Conservation (phyloP, 2,797 vertebrate species). For the Peromyscus eremicus region DNA sequence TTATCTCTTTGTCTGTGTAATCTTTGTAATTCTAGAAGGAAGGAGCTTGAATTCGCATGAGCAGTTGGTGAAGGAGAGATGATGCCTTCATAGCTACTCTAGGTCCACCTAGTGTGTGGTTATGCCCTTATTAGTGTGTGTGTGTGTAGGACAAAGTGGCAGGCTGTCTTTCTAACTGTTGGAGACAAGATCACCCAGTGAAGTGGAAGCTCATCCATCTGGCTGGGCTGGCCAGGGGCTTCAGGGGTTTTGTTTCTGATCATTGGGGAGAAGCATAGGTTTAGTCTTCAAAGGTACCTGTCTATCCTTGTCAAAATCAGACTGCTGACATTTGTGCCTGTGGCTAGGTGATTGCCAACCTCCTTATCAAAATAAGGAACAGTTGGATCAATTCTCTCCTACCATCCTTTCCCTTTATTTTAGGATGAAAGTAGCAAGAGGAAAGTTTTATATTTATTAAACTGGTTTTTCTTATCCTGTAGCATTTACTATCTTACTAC, state of each 20-base stretch:
- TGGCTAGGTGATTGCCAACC: too few relatives aligned
- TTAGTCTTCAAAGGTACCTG: accelerated
- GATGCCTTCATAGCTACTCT: neutral
- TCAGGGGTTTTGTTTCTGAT: neutral
- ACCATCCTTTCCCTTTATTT: neutral
- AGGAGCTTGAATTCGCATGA: neutral
- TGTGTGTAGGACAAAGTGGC: neutral
- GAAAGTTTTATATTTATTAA: neutral
- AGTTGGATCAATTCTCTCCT: neutral
- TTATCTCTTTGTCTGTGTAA: neutral
- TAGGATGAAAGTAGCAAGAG: neutral
- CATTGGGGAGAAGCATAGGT: accelerated
- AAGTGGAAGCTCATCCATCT: neutral
- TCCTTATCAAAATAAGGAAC: neutral
- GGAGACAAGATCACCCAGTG: neutral
- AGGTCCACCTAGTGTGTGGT: too few relatives aligned
- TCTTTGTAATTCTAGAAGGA: neutral
- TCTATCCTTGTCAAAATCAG: neutral
- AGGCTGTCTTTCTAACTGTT: neutral
- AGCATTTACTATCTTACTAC: neutral
- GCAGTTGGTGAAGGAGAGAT: neutral
- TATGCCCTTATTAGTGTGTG: too few relatives aligned
- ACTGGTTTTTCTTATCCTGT: neutral
- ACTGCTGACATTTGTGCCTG: neutral
- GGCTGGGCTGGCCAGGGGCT: neutral